Conservation (phyloP, 1,140 invertebrate species). For the Scaptomyza montana region DNA sequence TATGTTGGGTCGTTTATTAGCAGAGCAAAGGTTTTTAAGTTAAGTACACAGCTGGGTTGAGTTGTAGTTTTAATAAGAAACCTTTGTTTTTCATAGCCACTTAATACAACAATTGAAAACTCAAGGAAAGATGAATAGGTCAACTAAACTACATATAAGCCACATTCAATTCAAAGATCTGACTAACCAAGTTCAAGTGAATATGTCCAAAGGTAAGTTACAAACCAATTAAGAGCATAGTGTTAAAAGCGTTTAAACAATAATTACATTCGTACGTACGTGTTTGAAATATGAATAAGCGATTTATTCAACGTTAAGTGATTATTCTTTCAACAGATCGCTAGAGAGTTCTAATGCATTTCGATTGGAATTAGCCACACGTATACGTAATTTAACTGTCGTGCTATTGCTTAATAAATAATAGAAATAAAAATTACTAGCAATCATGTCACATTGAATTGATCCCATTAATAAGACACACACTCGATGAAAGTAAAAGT, state of each 20-base stretch:
- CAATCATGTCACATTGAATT: slow-evolving; percentile 22
- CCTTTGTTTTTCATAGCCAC: slow-evolving; percentile 20
- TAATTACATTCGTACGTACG: slow-evolving; percentile 20
- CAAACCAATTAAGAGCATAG: slow-evolving; percentile 1
- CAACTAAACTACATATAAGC: background rate
- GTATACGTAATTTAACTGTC: slow-evolving; percentile 33
- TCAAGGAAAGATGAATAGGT: slow-evolving; percentile 18
- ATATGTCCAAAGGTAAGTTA: slow-evolving; percentile 47
- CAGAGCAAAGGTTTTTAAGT: slow-evolving; percentile 9
- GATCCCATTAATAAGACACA: background rate
- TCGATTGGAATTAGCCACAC: slow-evolving; percentile 43
- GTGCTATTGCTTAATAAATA: slow-evolving; percentile 3
- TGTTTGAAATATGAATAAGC: slow-evolving; percentile 3
- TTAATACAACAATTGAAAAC: background rate
- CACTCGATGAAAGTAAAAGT: slow-evolving; percentile 31
- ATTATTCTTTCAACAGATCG: slow-evolving; percentile 2
- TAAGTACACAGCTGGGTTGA: background rate
- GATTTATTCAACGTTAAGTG: background rate
- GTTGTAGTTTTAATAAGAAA: slow-evolving; percentile 4
- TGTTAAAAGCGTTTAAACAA: slow-evolving; percentile 2
- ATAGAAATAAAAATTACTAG: slow-evolving; percentile 4
- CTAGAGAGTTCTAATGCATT: slow-evolving; percentile 4
- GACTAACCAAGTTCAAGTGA: slow-evolving; percentile 19
- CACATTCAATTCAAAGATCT: slow-evolving; percentile 45
- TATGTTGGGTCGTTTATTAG: background rate